Conservation (phyloP, 2,113 vertebrate species). For the Cephalopholis sonnerati region DNA sequence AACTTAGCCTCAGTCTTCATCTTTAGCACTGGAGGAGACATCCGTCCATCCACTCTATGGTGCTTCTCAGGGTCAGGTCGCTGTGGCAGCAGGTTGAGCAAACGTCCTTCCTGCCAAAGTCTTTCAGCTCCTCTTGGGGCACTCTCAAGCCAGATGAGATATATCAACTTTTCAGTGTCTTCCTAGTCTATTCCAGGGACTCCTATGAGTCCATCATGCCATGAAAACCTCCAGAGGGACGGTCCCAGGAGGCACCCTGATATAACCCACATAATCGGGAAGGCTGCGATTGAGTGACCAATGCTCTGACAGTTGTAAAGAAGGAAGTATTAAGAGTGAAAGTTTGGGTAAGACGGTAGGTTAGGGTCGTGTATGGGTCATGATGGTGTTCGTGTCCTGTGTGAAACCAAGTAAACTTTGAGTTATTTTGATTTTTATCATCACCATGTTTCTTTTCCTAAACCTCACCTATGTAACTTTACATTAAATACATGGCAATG, state of each 20-base stretch:
- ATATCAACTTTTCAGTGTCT: neutral
- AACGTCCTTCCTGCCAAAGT: neutral
- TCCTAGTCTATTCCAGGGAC: neutral
- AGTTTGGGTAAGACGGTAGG: no score
- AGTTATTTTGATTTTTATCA: no score
- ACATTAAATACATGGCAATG: no score
- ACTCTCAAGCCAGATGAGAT: neutral
- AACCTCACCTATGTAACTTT: no score
- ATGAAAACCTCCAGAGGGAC: neutral
- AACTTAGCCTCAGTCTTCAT: constrained; percentile 11
- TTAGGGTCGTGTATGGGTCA: no score
- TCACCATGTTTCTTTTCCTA: no score
- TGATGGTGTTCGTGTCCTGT: no score
- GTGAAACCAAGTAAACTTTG: no score
- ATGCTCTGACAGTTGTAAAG: no score
- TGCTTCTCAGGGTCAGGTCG: neutral
- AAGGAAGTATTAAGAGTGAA: no score
- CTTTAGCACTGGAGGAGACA: constrained; percentile 2
- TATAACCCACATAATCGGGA: no score
- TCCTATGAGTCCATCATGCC: neutral
- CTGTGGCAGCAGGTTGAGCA: neutral
- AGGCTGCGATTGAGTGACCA: no score
- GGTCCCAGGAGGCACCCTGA: neutral
- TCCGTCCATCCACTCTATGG: neutral
- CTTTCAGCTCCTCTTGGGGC: neutral